Evolutionary conservation across 2,888 invertebrate genomes (phyloP), one percentile per base, ranked within the genome.

Genomic region (Phalera bucephala): DNA sequence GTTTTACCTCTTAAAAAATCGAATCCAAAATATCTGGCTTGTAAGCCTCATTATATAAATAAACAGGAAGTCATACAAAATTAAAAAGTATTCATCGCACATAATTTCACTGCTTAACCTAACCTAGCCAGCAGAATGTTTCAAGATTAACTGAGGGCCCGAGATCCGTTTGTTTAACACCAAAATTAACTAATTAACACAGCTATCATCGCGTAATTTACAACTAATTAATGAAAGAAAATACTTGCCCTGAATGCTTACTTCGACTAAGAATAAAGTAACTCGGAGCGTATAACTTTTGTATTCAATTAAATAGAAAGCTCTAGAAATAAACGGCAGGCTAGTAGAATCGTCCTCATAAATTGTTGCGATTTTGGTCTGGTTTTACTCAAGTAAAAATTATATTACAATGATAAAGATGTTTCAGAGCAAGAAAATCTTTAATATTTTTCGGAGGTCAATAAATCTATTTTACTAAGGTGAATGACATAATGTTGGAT

Each of bases 151-250:
- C 55, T 45, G 45, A 52, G 39, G 33, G 27, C 35, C 36, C 30
- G 36, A 43, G 43, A 63, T 58, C 52, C 51, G 65, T 59, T n/a
- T n/a, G n/a, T n/a, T n/a, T 64, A 56, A 63, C 59, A 66, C 69
- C 63, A 54, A 74, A 84, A 84, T 82, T 77, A 80, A 59, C 72
- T 59, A 76, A 80, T 82, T 83, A 85, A 84, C 79, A 76, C 70
- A 72, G 77, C 84, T 72, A 82, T 83, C 79, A 76, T 76, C 78
- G 77, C 76, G 80, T 80, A 85, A 87, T 87, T 86, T 79, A 79
- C 82, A 86, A 84, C 84, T 85, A 85, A 88, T 87, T 87, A 86
- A 73, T 72, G 77, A 82, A 81, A 79, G 85, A 83, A 81, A 86
- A 80, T 70, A 81, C 72, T 75, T 70, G 72, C 73, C 73, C 65